These are phyloP conservation scores for Pachycephala philippinensis DNA, from an alignment of 2,113 vertebrate species.

Conservation along the genomic window DNA sequence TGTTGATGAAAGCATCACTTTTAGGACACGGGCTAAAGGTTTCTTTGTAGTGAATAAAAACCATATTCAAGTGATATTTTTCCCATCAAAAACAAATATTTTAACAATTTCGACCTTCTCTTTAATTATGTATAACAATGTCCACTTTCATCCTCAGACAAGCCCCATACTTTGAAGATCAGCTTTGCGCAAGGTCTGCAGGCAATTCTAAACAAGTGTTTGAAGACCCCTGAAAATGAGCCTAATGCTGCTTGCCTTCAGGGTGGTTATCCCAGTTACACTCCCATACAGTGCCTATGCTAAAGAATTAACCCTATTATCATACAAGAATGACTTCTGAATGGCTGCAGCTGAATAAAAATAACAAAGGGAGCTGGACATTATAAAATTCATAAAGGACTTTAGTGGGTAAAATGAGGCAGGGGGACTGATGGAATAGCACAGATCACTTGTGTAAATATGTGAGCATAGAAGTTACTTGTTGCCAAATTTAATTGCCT, in stretches of 20 bases:
- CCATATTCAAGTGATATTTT: neutral
- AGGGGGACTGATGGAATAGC: neutral
- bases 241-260: neutral
- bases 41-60: neutral
- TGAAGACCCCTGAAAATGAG: neutral
- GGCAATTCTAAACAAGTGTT: neutral
- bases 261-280: neutral
- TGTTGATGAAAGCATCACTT: neutral
- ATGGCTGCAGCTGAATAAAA: neutral
- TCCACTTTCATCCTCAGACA: neutral
- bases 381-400: neutral
- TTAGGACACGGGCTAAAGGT: neutral
- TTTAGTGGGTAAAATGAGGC: neutral
- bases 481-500: neutral
- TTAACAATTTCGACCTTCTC: neutral
- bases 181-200: neutral
- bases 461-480: neutral
- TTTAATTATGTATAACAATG: neutral
- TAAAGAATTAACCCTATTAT: neutral
- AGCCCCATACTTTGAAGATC: neutral
- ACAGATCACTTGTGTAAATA: neutral
- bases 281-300: neutral
- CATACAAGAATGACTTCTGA: neutral
- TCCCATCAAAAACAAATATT: conserved; percentile 5
- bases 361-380: neutral